These are phyloP conservation scores for Phenganax stokvisi DNA, from an alignment of 92 coral and sea anemone genomes.

Conservation along the genomic window DNA sequence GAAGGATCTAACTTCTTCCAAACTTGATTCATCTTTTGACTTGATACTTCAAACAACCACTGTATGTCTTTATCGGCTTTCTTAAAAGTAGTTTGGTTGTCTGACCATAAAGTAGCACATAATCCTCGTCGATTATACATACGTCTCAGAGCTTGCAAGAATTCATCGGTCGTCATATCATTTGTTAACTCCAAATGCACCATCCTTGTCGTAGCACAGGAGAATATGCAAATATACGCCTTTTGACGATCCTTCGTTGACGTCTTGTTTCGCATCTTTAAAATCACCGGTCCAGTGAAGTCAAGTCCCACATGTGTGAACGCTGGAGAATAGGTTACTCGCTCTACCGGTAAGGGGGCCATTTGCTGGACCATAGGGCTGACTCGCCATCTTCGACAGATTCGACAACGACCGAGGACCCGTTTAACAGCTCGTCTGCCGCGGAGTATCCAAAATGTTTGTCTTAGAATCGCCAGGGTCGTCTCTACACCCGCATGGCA, in stretches of 20 bases:
- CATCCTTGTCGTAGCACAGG: conserved; percentile 39
- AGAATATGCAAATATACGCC: conserved; percentile 40
- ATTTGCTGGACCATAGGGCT: conserved; percentile 32
- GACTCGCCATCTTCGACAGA: conserved; percentile 25
- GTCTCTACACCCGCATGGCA: conserved; percentile 15
- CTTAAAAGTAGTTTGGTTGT: conserved; percentile 44
- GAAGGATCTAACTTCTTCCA: conserved; percentile 31
- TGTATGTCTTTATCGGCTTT: conserved; percentile 27
- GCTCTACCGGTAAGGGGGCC: conserved; percentile 47
- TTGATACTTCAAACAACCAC: conserved; percentile 1
- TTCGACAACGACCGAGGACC: conserved; percentile 16
- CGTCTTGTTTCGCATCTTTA: neutral
- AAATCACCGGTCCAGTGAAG: conserved; percentile 36
- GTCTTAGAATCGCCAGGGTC: neutral
- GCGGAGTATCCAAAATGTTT: conserved; percentile 36
- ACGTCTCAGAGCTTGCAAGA: conserved; percentile 45
- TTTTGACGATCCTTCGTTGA: neutral
- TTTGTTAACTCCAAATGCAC: conserved; percentile 48
- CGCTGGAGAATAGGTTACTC: conserved; percentile 39
- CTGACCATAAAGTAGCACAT: conserved; percentile 46
- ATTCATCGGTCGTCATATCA: conserved; percentile 39
- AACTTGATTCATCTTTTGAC: neutral
- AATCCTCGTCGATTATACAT: conserved; percentile 43
- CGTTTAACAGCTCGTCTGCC: conserved; percentile 43
- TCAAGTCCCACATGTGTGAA: conserved; percentile 39